Evolutionary conservation across 2,797 vertebrate genomes (phyloP).

Genomic region (Pseudochirops cupreus): DNA sequence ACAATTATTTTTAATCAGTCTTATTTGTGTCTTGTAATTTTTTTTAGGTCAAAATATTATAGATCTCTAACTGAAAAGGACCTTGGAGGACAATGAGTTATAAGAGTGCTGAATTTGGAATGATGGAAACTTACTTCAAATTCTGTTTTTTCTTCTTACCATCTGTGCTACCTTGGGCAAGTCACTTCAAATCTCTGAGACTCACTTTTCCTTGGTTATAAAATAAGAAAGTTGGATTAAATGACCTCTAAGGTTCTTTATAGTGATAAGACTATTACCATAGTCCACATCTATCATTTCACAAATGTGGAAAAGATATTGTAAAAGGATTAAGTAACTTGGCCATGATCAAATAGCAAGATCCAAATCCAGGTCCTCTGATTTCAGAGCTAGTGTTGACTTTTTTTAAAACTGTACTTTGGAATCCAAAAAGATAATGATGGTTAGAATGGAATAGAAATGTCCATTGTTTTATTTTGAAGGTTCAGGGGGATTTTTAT

Average conservation of each 20-base stretch:
- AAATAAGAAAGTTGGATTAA: neutral
- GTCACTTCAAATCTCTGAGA: neutral
- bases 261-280: neutral
- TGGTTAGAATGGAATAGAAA: neutral
- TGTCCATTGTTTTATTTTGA: constrained; percentile 16
- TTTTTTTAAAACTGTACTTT: neutral
- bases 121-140: neutral
- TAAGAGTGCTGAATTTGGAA: neutral
- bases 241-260: neutral
- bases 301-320: neutral
- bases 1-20: neutral
- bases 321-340: neutral
- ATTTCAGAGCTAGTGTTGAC: neutral
- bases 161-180: neutral
- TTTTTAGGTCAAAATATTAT: neutral
- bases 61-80: neutral
- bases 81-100: neutral
- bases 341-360: neutral
- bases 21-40: neutral
- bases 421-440: neutral
- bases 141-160: neutral
- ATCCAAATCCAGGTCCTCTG: neutral
- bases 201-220: neutral
- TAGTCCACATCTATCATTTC: neutral
- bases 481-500: constrained; percentile 42